Conservation (phyloP, 2,797 vertebrate genomes). For the Sebastes iracundus region DNA sequence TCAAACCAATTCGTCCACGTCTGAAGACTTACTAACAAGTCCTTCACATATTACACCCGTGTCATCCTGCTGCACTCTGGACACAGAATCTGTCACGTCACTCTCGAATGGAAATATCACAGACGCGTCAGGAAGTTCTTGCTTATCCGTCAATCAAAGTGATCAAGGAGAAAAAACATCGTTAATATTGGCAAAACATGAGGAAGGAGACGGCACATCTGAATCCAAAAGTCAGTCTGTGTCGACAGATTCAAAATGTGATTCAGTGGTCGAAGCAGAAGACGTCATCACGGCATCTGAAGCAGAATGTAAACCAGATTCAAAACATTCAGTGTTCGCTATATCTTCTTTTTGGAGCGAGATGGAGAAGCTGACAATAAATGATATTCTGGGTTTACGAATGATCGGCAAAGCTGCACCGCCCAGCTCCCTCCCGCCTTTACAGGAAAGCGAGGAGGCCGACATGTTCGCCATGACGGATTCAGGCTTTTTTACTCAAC, state of each 20-base stretch:
- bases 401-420: constrained; percentile 41
- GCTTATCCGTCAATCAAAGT: constrained; percentile 23
- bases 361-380: constrained; percentile 87
- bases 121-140: constrained; percentile 18
- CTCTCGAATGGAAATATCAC: constrained; percentile 32
- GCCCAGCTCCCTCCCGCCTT: constrained; percentile 38
- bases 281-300: background rate
- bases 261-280: background rate
- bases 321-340: constrained; percentile 68
- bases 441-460: constrained; percentile 52
- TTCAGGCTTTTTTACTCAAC: constrained; percentile 66
- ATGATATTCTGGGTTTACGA: constrained; percentile 81
- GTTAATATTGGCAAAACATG: background rate
- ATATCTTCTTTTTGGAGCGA: constrained; percentile 87
- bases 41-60: background rate
- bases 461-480: constrained; percentile 55
- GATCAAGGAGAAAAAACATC: background rate
- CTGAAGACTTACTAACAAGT: constrained; percentile 20
- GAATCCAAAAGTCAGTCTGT: constrained; percentile 2
- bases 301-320: constrained; percentile 27
- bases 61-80: constrained; percentile 22
- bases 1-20: constrained; percentile 7
- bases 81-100: constrained; percentile 23
- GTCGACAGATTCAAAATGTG: constrained; percentile 14
- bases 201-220: background rate